Evolutionary conservation across 2,888 invertebrate genomes (phyloP).

Genomic region (Microplitis deprimator): DNA sequence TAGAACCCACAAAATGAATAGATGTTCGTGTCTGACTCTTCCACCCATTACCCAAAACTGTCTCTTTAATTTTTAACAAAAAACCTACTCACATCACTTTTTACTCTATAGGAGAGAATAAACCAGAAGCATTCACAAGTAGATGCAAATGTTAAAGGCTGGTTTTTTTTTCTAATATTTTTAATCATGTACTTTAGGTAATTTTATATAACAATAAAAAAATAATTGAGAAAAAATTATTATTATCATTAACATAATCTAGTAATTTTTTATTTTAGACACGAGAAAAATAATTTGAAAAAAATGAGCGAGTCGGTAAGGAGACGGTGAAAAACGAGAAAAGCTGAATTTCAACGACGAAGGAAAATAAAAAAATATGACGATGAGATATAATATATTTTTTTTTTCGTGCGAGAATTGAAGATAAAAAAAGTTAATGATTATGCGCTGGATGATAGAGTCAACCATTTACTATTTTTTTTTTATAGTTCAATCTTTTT

Average conservation of each 20-base stretch:
- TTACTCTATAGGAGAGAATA: background rate
- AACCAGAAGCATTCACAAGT: background rate
- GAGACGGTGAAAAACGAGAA: background rate
- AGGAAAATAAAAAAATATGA: background rate
- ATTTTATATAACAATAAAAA: background rate
- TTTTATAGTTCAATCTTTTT: background rate
- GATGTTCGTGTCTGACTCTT: slow-evolving; percentile 2
- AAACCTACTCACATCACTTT: background rate
- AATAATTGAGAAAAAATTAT: slow-evolving; percentile 2
- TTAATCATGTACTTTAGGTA: background rate
- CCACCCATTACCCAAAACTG: background rate
- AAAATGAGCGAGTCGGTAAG: background rate
- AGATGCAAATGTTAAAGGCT: background rate
- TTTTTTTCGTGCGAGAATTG: background rate
- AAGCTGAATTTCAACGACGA: background rate
- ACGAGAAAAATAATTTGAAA: slow-evolving; percentile 1
- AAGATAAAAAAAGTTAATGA: background rate
- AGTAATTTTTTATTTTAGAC: background rate
- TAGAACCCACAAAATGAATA: background rate
- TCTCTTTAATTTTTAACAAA: background rate
- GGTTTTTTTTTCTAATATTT: background rate
- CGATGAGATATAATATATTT: background rate
- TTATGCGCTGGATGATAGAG: background rate
- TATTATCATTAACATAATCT: background rate
- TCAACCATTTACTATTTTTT: background rate